Evolutionary conservation across 2,797 vertebrate species (phyloP), one percentile per base, ranked within the genome.

Genomic region (Spea hammondii): DNA sequence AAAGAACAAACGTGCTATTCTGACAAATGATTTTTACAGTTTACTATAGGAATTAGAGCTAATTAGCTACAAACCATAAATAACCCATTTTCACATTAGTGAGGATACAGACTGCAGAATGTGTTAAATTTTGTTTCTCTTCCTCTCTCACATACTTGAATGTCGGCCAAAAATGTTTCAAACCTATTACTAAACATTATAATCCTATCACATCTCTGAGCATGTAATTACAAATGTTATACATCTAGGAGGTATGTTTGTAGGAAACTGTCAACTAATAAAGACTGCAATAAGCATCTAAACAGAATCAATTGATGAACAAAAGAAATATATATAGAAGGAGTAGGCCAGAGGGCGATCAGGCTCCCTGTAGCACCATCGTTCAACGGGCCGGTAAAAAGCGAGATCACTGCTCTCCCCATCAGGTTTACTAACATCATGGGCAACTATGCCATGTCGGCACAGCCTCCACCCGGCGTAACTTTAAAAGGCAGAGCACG

Each of bases 241-340:
- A 10, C 32, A 17, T 54, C 59, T 65, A 68, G 76, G 67, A 14
- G 76, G 59, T 48, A 48, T 64, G 57, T 53, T 53, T 53, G 47
- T 32, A 70, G 13, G 72, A 65, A 10, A 54, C 67, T 51, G 50
- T 6, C 44, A 69, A 69, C 46, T 69, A 32, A 48, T 69, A 46
- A 48, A 67, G 12, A 5, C 13, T 6, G 12, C 50, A 14, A 51
- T 53, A 14, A 53, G 12, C 48, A 69, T 57, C n/a, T 51, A 13
- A 69, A 77, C 4, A 6, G 13, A 10, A 50, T 77, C 47, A 9
- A 76, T 47, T 50, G 47, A n/a, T 70, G 8, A 17, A 70, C 7
- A 45, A 75, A 67, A 11, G 4, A 54, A 9, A 60, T 44, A 17
- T 45, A n/a, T 8, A 13, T 62, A 32, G 32, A 2, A 32, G 32